Conservation (phyloP, 2,888 invertebrate species). For the Hipparchia semele region DNA sequence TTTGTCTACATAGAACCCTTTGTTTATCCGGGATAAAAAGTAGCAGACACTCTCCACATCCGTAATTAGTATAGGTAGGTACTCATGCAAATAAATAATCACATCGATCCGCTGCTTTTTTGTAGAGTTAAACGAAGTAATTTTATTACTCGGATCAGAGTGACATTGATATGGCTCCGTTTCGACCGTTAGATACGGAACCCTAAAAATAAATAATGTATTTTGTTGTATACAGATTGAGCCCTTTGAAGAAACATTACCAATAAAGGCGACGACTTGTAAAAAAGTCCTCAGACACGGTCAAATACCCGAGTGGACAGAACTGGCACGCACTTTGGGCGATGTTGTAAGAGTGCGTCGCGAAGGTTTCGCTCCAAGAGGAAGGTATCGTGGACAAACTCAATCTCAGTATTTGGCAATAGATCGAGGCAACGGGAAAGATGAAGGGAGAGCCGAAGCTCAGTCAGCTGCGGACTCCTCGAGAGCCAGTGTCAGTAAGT, state of each 20-base stretch:
- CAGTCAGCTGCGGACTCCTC: slow-evolving; percentile 89
- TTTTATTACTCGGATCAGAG: too few relatives aligned
- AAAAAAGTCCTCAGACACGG: slow-evolving; percentile 40
- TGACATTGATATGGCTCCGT: too few relatives aligned
- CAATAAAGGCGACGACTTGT: slow-evolving; percentile 50
- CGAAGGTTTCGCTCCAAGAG: slow-evolving; percentile 57
- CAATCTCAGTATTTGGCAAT: slow-evolving; percentile 91
- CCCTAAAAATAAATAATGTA: too few relatives aligned
- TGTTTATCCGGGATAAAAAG: too few relatives aligned
- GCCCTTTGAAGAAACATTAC: slow-evolving; percentile 39
- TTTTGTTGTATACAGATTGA: slow-evolving; percentile 53
- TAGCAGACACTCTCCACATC: too few relatives aligned
- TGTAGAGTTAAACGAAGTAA: too few relatives aligned
- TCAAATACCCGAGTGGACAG: slow-evolving; percentile 28
- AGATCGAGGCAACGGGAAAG: slow-evolving; percentile 79
- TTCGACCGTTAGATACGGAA: too few relatives aligned
- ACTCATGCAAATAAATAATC: too few relatives aligned
- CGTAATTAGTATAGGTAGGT: too few relatives aligned
- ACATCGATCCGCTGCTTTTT: not conserved
- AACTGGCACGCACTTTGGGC: slow-evolving; percentile 27
- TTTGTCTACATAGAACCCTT: too few relatives aligned
- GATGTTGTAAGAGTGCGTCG: slow-evolving; percentile 52
- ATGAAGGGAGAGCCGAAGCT: slow-evolving; percentile 91
- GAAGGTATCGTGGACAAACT: slow-evolving; percentile 88
- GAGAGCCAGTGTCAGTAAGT: slow-evolving; percentile 88